A percentile compares a stretch with the other conserved stretches of the same genome.
Evolutionary conservation across 2,888 invertebrate genomes (phyloP).

Genomic region (Corbicula japonica): DNA sequence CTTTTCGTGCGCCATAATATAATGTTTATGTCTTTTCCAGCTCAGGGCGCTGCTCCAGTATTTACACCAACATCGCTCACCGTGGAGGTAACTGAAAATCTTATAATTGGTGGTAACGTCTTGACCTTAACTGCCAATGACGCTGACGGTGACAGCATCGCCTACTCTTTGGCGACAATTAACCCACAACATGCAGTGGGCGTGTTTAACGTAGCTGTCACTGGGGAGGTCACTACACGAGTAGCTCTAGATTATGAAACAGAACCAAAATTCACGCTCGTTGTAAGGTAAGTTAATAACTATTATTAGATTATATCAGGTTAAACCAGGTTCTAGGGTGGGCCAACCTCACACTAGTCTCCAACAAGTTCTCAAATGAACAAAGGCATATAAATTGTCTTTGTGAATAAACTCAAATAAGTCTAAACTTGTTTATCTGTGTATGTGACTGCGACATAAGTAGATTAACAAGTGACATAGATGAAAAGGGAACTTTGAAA

Average conservation of each 20-base stretch:
- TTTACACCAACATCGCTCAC: conserved; percentile 35
- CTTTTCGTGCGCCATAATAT: too few species aligned
- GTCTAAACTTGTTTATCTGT: too few species aligned
- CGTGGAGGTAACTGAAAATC: conserved; percentile 39
- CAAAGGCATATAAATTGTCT: too few species aligned
- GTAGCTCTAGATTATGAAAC: conserved; percentile 33
- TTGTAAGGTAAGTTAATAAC: conserved; percentile 43
- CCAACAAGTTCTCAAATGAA: too few species aligned
- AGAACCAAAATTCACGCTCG: conserved; percentile 26
- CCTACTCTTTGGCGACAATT: conserved; percentile 25
- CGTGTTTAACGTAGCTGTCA: conserved; percentile 43
- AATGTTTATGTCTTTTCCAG: conserved; percentile 1
- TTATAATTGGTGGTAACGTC: conserved; percentile 41
- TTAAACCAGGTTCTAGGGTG: too few species aligned
- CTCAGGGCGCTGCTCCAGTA: conserved; percentile 10
- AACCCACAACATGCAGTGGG: conserved; percentile 32
- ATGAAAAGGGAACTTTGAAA: too few species aligned
- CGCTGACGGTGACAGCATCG: conserved; percentile 41
- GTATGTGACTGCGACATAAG: too few species aligned
- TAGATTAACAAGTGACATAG: too few species aligned
- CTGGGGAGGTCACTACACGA: conserved; percentile 44
- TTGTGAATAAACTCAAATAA: too few species aligned
- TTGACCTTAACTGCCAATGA: conserved; percentile 37
- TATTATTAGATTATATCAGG: too few species aligned
- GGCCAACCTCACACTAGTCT: too few species aligned